phyloP scores from a whole-genome alignment of 2,113 vertebrate genomes.

The Acrocephalus kingi region DNA sequence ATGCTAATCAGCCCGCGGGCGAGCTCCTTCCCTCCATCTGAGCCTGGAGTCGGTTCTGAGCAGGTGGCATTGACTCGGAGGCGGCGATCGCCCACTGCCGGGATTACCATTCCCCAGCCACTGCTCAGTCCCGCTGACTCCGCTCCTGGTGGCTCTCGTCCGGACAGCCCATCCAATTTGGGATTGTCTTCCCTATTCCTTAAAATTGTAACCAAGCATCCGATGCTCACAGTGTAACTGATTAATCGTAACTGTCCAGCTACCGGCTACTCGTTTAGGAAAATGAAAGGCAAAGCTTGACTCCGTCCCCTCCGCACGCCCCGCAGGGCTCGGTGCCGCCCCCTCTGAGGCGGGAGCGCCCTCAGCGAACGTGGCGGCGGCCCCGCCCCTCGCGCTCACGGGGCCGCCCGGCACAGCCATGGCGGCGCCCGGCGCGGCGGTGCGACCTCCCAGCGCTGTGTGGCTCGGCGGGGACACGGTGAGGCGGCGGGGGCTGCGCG shows the following conservation, averaged over 20 bases:
- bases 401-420: fast-evolving
- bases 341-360: fast-evolving
- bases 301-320: fast-evolving
- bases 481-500: neutral
- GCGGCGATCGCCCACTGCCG: neutral
- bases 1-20: neutral
- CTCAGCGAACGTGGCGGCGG: neutral
- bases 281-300: fast-evolving
- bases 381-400: neutral
- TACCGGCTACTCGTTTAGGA: neutral
- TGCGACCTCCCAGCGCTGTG: neutral
- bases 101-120: too few species aligned
- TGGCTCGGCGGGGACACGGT: neutral
- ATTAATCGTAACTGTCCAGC: neutral
- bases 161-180: neutral
- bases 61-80: neutral
- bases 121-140: neutral
- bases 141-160: neutral
- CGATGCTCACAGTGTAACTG: neutral
- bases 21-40: neutral
- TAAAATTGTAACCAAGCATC: neutral
- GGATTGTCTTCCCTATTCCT: neutral
- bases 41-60: neutral
- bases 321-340: fast-evolving
- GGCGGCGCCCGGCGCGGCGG: neutral